phyloP scores from a whole-genome alignment of 2,797 vertebrate genomes.

The Anguilla megastoma region DNA sequence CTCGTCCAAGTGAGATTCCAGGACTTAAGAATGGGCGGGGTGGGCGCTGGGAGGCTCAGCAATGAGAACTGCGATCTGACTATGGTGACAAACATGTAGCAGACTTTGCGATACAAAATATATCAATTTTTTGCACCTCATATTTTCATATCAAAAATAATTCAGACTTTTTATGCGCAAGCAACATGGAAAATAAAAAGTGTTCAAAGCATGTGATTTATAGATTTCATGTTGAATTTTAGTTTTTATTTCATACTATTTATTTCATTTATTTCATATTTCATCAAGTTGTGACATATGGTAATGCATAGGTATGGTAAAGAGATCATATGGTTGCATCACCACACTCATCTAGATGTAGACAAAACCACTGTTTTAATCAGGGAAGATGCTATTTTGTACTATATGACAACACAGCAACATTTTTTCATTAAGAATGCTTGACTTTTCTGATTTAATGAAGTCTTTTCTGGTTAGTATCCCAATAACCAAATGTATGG shows the following conservation, averaged over 20 bases:
- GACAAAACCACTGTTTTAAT: neutral
- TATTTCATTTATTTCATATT: too few species aligned
- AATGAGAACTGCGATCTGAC: neutral
- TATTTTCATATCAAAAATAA: neutral
- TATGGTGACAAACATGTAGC: neutral
- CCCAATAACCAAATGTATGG: neutral
- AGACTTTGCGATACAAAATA: neutral
- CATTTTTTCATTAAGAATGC: neutral
- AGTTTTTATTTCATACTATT: neutral
- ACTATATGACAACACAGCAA: neutral
- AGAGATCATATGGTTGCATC: neutral
- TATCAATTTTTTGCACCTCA: neutral
- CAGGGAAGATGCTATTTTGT: neutral
- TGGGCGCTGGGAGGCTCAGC: neutral
- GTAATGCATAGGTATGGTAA: neutral
- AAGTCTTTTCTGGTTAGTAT: neutral
- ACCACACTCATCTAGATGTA: neutral
- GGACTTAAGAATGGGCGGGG: slow-evolving; percentile 45
- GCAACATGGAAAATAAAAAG: neutral
- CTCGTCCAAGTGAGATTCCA: slow-evolving; percentile 50
- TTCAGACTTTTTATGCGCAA: neutral
- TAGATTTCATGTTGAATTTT: neutral
- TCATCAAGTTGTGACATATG: neutral
- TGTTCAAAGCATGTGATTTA: neutral
- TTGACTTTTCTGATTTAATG: neutral